A percentile compares a stretch with the other conserved stretches of the same genome.
Conservation (phyloP, 2,113 vertebrate genomes). For the Gasterosteus nipponicus region DNA sequence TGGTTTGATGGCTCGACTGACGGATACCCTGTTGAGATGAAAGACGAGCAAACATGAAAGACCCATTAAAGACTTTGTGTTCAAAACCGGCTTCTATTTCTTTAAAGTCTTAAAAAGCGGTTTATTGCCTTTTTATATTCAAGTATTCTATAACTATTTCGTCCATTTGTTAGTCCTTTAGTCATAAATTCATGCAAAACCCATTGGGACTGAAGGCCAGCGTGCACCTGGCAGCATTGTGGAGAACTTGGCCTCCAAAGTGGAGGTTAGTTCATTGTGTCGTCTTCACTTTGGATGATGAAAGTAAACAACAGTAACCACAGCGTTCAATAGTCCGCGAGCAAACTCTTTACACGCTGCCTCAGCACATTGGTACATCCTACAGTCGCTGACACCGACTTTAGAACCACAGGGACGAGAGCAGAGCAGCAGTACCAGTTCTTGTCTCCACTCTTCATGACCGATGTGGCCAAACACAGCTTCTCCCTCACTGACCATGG, state of each 20-base stretch:
- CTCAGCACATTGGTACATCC: neutral
- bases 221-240: neutral
- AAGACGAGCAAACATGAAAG: neutral
- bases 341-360: neutral
- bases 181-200: neutral
- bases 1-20: conserved; percentile 96
- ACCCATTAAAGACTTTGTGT: neutral
- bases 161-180: neutral
- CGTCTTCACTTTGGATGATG: neutral
- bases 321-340: neutral
- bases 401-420: neutral
- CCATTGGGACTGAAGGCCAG: neutral
- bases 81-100: neutral
- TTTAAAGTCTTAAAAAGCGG: neutral
- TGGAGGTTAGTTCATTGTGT: neutral
- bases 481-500: conserved; percentile 97
- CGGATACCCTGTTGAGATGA: conserved; percentile 86
- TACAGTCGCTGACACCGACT: neutral
- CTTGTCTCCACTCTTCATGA: conserved; percentile 98
- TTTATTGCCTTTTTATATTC: neutral
- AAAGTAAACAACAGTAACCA: neutral
- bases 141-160: neutral
- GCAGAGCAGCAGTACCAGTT: conserved; percentile 83
- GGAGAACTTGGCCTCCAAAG: neutral
- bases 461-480: conserved; percentile 95